Base-by-base conservation (phyloP, 2,113 vertebrate genomes). In the Nerophis lumbriciformis region DNA sequence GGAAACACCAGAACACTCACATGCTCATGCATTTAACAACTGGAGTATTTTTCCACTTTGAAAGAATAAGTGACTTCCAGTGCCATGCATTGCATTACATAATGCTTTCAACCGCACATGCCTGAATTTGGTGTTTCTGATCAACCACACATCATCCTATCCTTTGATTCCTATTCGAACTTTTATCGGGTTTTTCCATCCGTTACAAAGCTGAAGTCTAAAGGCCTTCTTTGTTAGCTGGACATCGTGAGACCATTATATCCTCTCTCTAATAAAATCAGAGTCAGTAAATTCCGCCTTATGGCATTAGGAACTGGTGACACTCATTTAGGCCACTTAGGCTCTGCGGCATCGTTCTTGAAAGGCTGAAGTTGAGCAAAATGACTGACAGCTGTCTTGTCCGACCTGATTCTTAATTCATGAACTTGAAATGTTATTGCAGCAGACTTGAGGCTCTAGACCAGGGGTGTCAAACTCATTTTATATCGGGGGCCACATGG, bases 271-370 rank as follows among this genome's bases (percentile, higher is more conserved):
- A 91, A 91, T 88, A 70, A 68, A 88, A 91, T 92, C 87, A 89
- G 68, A 82, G 83, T 85, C 79, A 85, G 70, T 81, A 68, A 88
- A 89, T 90, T 88, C 86, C 79, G 53, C 72, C 67, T 90, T 88
- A 90, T 83, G 69, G 73, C 74, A 89, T 92, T 90, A 92, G 73
- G 82, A 89, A 81, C 89, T 84, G 88, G 80, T 92, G 91, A 91
- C 86, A 88, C 76, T 85, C 81, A 88, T 91, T 88, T 78, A 86
- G 83, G 60, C 75, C 70, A 76, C 66, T 89, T 85, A 85, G 57
- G 12, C 55, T 28, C 63, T 14, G 59, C 62, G 4, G 69, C 69
- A 63, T 75, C 68, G 61, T 63, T 49, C 68, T 66, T 56, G 21
- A 65, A 65, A 47, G 53, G 59, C 11, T 44, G 39, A 57, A 57